Percentiles rank a stretch among this genome's conserved stretches.
Evolutionary conservation across 1,140 invertebrate genomes (phyloP).

Genomic region (Grapholita molesta): DNA sequence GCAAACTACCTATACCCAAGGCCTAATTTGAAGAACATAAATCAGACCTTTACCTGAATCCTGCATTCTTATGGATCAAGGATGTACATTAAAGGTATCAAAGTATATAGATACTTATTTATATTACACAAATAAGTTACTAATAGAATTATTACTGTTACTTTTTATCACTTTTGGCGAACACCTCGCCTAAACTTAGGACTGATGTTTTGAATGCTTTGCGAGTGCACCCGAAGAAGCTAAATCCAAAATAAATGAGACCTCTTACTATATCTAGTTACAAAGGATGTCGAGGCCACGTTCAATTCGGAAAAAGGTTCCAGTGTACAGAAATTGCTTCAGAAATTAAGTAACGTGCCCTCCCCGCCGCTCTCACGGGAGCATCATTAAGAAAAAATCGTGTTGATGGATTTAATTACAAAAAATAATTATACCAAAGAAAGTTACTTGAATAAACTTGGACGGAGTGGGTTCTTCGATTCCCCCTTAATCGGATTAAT

Average conservation of each 20-base stretch:
- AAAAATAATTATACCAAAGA: slow-evolving; percentile 77
- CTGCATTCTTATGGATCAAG: too few species aligned
- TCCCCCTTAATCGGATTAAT: slow-evolving; percentile 77
- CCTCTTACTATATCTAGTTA: not conserved
- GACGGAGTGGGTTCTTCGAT: slow-evolving; percentile 75
- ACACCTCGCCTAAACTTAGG: not conserved
- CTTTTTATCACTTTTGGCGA: too few species aligned
- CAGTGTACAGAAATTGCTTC: not conserved
- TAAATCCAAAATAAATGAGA: not conserved
- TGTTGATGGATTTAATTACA: slow-evolving; percentile 78
- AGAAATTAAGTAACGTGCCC: not conserved
- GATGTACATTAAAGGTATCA: too few species aligned
- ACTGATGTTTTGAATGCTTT: not conserved
- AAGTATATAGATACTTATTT: too few species aligned
- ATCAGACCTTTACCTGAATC: too few species aligned
- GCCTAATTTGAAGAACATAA: too few species aligned
- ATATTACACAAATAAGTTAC: too few species aligned
- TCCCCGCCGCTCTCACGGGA: slow-evolving; percentile 53
- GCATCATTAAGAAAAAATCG: slow-evolving; percentile 78
- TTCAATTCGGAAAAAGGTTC: not conserved
- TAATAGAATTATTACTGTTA: too few species aligned
- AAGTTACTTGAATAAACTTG: slow-evolving; percentile 74
- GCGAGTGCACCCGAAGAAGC: not conserved
- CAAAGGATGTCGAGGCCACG: not conserved
- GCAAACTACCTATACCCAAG: too few species aligned